These are phyloP conservation scores for Platycheirus albimanus DNA, from an alignment of 2,888 invertebrate genomes.

Conservation along the genomic window DNA sequence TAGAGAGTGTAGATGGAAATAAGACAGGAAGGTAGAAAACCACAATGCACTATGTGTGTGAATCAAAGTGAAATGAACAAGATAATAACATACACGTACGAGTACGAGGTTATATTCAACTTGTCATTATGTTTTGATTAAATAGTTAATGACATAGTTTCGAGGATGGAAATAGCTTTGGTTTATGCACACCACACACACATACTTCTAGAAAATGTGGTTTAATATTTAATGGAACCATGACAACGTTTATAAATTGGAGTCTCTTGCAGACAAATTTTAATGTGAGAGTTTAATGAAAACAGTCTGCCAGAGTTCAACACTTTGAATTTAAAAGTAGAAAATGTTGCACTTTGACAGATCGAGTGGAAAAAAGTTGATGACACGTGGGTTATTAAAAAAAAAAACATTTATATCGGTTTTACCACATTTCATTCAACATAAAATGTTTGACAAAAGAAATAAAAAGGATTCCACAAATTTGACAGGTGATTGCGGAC, in stretches of 20 bases:
- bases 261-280: conserved; percentile 1
- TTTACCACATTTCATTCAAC: too few relatives aligned
- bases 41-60: conserved; percentile 26
- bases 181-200: too few relatives aligned
- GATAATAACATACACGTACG: conserved; percentile 24
- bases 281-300: neutral
- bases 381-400: too few relatives aligned
- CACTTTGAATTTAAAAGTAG: conserved; percentile 9
- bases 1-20: conserved; percentile 36
- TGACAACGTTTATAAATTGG: conserved; percentile 8
- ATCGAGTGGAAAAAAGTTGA: too few relatives aligned
- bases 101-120: conserved; percentile 6
- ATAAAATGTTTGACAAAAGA: too few relatives aligned
- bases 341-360: too few relatives aligned
- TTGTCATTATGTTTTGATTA: conserved; percentile 43
- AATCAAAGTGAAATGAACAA: conserved; percentile 56
- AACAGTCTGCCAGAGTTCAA: neutral
- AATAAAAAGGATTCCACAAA: too few relatives aligned
- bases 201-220: neutral
- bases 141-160: conserved; percentile 8
- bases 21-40: conserved; percentile 35
- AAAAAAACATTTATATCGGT: too few relatives aligned
- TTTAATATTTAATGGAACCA: neutral
- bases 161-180: conserved; percentile 12
- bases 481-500: too few relatives aligned